Conservation (phyloP, 2,797 vertebrate genomes). For the Manis crassicaudata region DNA sequence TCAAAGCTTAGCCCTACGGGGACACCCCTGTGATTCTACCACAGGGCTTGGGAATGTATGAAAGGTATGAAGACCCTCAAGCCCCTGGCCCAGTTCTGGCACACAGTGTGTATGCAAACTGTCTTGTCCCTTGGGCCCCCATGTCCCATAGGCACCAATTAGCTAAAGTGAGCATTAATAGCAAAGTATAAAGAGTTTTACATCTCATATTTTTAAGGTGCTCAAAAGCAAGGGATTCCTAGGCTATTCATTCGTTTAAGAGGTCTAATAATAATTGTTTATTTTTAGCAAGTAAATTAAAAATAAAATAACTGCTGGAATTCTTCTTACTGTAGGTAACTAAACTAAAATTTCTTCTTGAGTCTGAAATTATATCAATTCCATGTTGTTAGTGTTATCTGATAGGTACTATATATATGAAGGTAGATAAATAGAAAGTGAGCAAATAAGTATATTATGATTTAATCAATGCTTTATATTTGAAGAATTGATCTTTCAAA, state of each 20-base stretch:
- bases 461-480: conserved; percentile 34
- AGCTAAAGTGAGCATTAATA: neutral
- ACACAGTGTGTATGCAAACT: neutral
- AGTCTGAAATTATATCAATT: conserved; percentile 26
- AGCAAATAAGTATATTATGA: conserved; percentile 15
- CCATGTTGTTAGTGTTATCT: neutral
- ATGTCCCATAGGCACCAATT: neutral
- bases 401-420: neutral
- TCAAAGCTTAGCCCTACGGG: neutral
- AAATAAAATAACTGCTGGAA: neutral
- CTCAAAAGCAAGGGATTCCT: neutral
- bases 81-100: neutral
- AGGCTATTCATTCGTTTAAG: neutral
- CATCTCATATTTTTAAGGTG: neutral
- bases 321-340: neutral
- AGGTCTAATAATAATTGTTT: neutral
- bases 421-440: neutral
- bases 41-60: neutral
- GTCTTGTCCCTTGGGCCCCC: neutral
- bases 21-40: neutral
- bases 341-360: conserved; percentile 39
- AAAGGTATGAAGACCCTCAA: neutral
- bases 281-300: conserved; percentile 25
- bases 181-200: neutral
- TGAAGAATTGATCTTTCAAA: conserved; percentile 37